Percentiles rank a stretch among this genome's conserved stretches.
These are phyloP conservation scores for Hemicordylus capensis DNA, from an alignment of 2,113 vertebrate genomes.

Conservation along the genomic window DNA sequence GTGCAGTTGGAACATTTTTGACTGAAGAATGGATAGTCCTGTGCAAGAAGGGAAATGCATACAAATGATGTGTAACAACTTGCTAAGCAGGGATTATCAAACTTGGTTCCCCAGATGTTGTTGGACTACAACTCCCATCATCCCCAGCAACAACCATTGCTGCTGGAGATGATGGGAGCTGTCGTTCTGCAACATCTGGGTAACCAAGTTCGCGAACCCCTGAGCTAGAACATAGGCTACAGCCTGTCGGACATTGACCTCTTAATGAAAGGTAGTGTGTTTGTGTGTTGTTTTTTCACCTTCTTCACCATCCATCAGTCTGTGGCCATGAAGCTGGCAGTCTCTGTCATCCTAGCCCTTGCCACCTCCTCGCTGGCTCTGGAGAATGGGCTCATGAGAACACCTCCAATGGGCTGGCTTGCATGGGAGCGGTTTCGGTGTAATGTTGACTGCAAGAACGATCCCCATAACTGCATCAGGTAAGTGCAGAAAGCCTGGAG, in stretches of 20 bases:
- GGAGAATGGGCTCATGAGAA: constrained; percentile 89
- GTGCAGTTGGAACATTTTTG: background rate
- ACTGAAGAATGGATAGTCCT: background rate
- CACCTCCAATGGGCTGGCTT: constrained; percentile 95
- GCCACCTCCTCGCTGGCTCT: constrained; percentile 65
- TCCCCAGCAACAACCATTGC: too few species aligned
- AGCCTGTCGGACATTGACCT: background rate
- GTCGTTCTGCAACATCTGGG: too few species aligned
- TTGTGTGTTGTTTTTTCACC: too few species aligned
- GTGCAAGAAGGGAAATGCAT: background rate
- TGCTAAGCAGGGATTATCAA: background rate
- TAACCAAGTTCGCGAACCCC: too few species aligned
- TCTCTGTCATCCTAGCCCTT: constrained; percentile 24
- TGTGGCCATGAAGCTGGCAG: background rate
- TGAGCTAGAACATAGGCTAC: too few species aligned
- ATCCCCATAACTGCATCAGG: constrained; percentile 93
- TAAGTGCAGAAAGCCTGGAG: constrained; percentile 35
- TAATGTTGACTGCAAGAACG: constrained; percentile 82
- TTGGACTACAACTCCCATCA: too few species aligned
- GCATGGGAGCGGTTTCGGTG: constrained; percentile 94
- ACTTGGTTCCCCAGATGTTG: too few species aligned
- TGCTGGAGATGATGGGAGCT: too few species aligned
- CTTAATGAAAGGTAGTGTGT: background rate
- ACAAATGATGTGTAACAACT: background rate
- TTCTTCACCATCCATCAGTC: background rate